These are phyloP conservation scores for Thereva nobilitata DNA, from an alignment of 2,888 invertebrate genomes.

Conservation along the genomic window DNA sequence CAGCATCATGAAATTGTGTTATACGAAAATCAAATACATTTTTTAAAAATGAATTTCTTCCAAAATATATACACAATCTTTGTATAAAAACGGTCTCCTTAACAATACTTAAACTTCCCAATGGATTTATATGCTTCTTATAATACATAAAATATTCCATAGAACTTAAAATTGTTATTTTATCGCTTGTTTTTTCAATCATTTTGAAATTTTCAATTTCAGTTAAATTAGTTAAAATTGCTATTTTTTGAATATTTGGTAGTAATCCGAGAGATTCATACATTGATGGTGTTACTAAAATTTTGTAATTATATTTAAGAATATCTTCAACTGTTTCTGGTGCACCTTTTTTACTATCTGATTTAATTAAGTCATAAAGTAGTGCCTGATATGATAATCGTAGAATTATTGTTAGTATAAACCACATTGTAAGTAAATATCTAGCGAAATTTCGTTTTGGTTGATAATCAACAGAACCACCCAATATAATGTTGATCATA, in stretches of 20 bases:
- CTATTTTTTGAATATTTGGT: background rate
- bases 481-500: slow-evolving; percentile 27
- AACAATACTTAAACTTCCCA: too few relatives aligned
- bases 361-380: slow-evolving; percentile 31
- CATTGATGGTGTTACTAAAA: slow-evolving; percentile 2
- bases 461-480: slow-evolving; percentile 17
- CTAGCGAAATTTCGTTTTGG: slow-evolving; percentile 34
- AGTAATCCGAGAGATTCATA: background rate
- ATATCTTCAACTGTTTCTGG: slow-evolving; percentile 8
- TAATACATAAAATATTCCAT: too few relatives aligned
- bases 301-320: background rate
- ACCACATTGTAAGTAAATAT: slow-evolving; percentile 30
- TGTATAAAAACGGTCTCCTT: too few relatives aligned
- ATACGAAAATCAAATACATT: background rate
- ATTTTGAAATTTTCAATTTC: too few relatives aligned
- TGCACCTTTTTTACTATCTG: slow-evolving; percentile 6
- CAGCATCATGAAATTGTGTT: background rate
- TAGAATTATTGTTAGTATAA: slow-evolving; percentile 21
- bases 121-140: too few relatives aligned
- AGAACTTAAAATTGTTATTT: too few relatives aligned
- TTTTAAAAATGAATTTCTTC: background rate
- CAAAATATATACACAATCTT: too few relatives aligned
- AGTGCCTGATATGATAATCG: slow-evolving; percentile 32
- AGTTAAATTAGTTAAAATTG: too few relatives aligned
- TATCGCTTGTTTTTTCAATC: background rate